Conservation (phyloP, 2,113 vertebrate genomes). For the Phylloscopus whistleri region DNA sequence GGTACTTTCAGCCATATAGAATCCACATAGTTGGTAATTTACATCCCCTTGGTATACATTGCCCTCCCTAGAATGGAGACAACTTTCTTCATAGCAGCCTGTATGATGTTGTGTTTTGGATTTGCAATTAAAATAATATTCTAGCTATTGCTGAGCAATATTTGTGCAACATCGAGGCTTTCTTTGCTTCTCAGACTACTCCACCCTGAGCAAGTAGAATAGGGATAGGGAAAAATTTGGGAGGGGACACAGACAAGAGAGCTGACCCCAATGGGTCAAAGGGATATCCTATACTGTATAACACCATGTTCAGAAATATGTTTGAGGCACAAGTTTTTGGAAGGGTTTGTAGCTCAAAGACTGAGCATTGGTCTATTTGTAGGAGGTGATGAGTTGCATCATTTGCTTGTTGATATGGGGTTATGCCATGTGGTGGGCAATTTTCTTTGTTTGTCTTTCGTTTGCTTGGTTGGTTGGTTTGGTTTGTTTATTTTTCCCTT, state of each 20-base stretch:
- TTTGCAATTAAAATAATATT: background rate
- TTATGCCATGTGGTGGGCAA: background rate
- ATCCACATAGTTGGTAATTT: background rate
- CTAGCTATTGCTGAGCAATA: background rate
- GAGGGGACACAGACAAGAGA: rapidly evolving
- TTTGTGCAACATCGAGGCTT: rapidly evolving
- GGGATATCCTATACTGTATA: background rate
- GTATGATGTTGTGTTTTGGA: background rate
- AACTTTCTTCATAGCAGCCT: background rate
- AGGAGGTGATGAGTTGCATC: background rate
- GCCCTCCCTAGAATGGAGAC: background rate
- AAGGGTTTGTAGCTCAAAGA: background rate
- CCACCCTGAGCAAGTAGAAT: background rate
- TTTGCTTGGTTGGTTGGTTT: background rate
- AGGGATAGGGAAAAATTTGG: background rate
- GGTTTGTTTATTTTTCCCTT: background rate
- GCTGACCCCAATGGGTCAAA: rapidly evolving
- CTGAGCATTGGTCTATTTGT: background rate
- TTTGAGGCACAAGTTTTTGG: background rate
- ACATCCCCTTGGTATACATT: background rate
- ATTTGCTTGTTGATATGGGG: background rate
- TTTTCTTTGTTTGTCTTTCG: background rate
- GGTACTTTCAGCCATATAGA: background rate
- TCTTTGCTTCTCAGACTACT: background rate
- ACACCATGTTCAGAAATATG: background rate